Evolutionary conservation across 2,113 vertebrate genomes (phyloP), one percentile per base, ranked within the genome.

Genomic region (Engystomops pustulosus): DNA sequence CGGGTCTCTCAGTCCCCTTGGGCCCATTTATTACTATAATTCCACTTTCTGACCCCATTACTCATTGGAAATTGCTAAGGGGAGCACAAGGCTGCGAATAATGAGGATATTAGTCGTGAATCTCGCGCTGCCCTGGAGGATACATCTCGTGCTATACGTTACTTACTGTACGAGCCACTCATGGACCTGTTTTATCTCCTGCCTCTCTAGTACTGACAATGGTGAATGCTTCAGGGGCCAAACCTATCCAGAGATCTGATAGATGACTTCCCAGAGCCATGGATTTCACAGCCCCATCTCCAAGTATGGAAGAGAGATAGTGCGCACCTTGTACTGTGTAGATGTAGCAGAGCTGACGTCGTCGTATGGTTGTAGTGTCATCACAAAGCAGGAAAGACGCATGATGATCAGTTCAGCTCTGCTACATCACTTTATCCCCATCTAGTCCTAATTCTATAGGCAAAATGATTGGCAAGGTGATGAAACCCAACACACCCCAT

Each of bases 281-380:
- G 14, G 25, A n/a, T 27, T 53, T 20, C 11, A 5, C 47, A 45
- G 25, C 15, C 17, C 9, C 25, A 53, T 60, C 38, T 27, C 80
- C 80, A 72, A 74, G 20, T 82, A 82, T 34, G 80, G 80, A 60
- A 82, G n/a, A 62, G 38, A 82, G 18, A n/a, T 7, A 15, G 69
- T 25, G 4, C 44, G 38, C 18, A 4, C 10, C 49, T 25, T 49
- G 3, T 60, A 25, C 23, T 25, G 9, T 3, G 4, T 1, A 12
- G 55, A 60, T 60, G 55, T 60, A 65, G 60, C 30, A 65, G 60
- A 32, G 60, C 27, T 65, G 60, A 65, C 15, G 17, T 7, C 32
- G 27, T 65, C 6, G 2, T 27, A 62, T 4, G 14, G 10, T 14
- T 12, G 1, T 62, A 6, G 3, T 30, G 4, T 4, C 2, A 62